Evolutionary conservation across 2,888 invertebrate species (phyloP), one percentile per base, ranked within the genome.

Genomic region (Aleiodes leptofemur): DNA sequence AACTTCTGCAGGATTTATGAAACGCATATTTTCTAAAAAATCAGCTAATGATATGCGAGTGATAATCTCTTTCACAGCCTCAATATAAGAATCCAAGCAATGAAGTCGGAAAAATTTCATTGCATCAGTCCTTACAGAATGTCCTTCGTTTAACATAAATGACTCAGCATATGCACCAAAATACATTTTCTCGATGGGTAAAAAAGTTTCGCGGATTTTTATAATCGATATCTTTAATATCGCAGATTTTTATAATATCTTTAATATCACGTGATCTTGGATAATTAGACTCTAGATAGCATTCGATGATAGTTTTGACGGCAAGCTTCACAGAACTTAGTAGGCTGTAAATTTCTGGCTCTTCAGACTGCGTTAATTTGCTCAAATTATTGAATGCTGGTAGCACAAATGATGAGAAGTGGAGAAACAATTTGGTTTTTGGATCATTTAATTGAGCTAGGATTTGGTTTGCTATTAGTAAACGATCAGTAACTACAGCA

Each of bases 341-440:
- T 31, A 69, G 7, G 50, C 53, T 55, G 11, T 13, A 53, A 23
- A 72, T 64, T 38, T 72, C 51, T 8, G 55, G 34, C 5, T 53
- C 72, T 31, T 72, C 64, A 4, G 72, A 72, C 16, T 72, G 59
- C 59, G 59, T 31, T n/a, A 59, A 31, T 23, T 16, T 43, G 23
- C 48, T 72, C 31, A 59, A 48, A 23, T 57, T 61, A 11, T 43
- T 59, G 48, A 72, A 72, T 14, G 59, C 5, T 29, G 50, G 71
- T 3, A 59, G 51, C 3, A 31, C 59, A 23, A 72, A 72, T 31
- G 11, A 31, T 5, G 59, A 23, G 29, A 72, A 72, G 8, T 61
- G 9, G 34, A 78, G 75, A 64, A 79, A 79, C 56, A 79, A 16
- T 72, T 77, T 70, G 16, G 73, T 73, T 11, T 66, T 38, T 1